These are phyloP conservation scores for Silurus aristotelis DNA, from an alignment of 2,797 vertebrate genomes.

Conservation along the genomic window DNA sequence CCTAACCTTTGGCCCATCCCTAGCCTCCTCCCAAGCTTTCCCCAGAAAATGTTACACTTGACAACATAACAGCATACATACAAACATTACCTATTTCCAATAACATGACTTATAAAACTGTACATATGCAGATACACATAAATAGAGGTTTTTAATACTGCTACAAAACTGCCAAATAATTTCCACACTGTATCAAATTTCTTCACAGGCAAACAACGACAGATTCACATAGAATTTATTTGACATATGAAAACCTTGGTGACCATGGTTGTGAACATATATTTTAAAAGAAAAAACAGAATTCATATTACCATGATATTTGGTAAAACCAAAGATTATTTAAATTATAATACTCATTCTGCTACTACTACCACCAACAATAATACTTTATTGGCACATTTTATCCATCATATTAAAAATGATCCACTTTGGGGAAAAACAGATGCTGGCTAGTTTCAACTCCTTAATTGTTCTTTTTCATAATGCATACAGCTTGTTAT, in stretches of 20 bases:
- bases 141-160: slow-evolving; percentile 73
- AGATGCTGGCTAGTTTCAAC: background rate
- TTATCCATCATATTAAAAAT: background rate
- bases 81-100: slow-evolving; percentile 71
- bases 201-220: slow-evolving; percentile 65
- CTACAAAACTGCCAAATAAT: slow-evolving; percentile 67
- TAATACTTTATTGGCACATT: slow-evolving; percentile 35
- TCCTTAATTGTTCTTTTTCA: background rate
- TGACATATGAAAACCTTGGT: background rate
- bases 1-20: slow-evolving; percentile 83
- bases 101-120: slow-evolving; percentile 68
- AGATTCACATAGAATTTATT: slow-evolving; percentile 1
- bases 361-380: background rate
- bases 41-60: slow-evolving; percentile 65
- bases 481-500: slow-evolving; percentile 46
- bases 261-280: background rate
- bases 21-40: slow-evolving; percentile 54
- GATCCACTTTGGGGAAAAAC: background rate
- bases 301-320: slow-evolving; percentile 16
- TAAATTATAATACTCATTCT: slow-evolving; percentile 1
- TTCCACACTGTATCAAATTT: slow-evolving; percentile 70
- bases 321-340: slow-evolving; percentile 33
- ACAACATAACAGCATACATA: slow-evolving; percentile 12
- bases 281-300: slow-evolving; percentile 12
- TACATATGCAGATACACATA: slow-evolving; percentile 57